Evolutionary conservation across 1,140 invertebrate species (phyloP).

Genomic region (Laupala kohalensis): DNA sequence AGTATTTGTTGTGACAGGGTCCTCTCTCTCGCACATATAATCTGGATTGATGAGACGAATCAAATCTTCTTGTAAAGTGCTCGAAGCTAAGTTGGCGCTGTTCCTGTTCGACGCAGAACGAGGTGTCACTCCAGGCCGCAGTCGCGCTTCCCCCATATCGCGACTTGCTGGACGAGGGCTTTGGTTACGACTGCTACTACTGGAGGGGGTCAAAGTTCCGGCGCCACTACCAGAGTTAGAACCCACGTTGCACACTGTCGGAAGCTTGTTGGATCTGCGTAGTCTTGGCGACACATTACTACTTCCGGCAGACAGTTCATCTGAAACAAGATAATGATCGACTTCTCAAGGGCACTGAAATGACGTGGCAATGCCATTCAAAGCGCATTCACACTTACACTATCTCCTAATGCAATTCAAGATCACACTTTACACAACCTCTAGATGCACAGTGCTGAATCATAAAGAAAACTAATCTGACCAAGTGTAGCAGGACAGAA

Average conservation of each 20-base stretch:
- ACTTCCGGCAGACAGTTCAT: slow-evolving; percentile 41
- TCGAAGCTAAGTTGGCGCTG: slow-evolving; percentile 47
- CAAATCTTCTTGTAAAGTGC: slow-evolving; percentile 73
- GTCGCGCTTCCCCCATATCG: slow-evolving; percentile 32
- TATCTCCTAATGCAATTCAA: too few relatives aligned
- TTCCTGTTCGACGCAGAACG: slow-evolving; percentile 34
- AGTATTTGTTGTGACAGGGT: not conserved
- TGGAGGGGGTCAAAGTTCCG: slow-evolving; percentile 21
- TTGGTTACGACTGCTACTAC: slow-evolving; percentile 36
- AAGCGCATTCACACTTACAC: too few relatives aligned
- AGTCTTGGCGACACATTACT: slow-evolving; percentile 39
- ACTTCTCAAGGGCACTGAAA: too few relatives aligned
- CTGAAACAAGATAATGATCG: slow-evolving; percentile 26
- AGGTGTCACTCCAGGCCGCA: slow-evolving; percentile 32
- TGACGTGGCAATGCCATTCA: too few relatives aligned
- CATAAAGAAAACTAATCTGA: too few relatives aligned
- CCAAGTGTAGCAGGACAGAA: too few relatives aligned
- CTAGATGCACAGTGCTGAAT: too few relatives aligned
- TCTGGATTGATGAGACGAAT: slow-evolving; percentile 82
- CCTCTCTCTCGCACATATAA: slow-evolving; percentile 38
- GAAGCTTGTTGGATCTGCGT: slow-evolving; percentile 28
- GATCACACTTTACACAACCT: too few relatives aligned
- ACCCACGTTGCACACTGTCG: not conserved
- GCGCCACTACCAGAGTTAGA: not conserved
- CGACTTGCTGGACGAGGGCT: slow-evolving; percentile 46